Evolutionary conservation across 2,888 invertebrate genomes (phyloP), one percentile per base, ranked within the genome.

Genomic region (Luperina nickerlii): DNA sequence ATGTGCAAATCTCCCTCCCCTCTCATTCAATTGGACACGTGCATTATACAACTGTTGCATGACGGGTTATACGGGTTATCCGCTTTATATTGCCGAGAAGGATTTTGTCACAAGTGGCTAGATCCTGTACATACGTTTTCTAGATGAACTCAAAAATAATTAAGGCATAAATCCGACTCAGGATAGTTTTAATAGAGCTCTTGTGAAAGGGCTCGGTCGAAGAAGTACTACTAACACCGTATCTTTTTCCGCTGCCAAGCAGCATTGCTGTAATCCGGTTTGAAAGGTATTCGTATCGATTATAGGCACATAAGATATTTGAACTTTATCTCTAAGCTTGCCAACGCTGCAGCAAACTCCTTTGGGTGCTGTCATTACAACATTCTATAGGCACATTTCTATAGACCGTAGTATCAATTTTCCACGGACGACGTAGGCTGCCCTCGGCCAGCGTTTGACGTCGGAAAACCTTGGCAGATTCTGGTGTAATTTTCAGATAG

Each of bases 41-140:
- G 86, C 78, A 79, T 79, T 69, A 81, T 78, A 71, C 48, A 82
- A 79, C 79, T 68, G 77, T 67, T 78, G 86, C 77, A 78, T 77
- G 78, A 82, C 70, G 66, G 60, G 73, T 73, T 85, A 82, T 85
- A 82, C 70, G 66, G 60, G 73, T 73, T 85, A 82, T 85, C 84
- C 73, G 86, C 77, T 86, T 73, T 57, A 65, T 76, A 69, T 79
- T 71, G 74, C 74, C 63, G 87, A 86, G 83, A 83, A 77, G 77
- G 78, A 83, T 71, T 77, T 66, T 60, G 45, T 38, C 13, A 60
- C 71, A 87, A 86, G 67, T 82, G 79, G 79, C 38, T 72, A 79
- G 74, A 84, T 84, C 86, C 82, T 81, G 83, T 76, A 51, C 15
- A 45, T 48, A 27, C 6, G 42, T 63, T 57, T 70, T 66, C 57